Evolutionary conservation across 2,113 vertebrate genomes (phyloP), one percentile per base, ranked within the genome.

Genomic region (Phrynosoma platyrhinos): DNA sequence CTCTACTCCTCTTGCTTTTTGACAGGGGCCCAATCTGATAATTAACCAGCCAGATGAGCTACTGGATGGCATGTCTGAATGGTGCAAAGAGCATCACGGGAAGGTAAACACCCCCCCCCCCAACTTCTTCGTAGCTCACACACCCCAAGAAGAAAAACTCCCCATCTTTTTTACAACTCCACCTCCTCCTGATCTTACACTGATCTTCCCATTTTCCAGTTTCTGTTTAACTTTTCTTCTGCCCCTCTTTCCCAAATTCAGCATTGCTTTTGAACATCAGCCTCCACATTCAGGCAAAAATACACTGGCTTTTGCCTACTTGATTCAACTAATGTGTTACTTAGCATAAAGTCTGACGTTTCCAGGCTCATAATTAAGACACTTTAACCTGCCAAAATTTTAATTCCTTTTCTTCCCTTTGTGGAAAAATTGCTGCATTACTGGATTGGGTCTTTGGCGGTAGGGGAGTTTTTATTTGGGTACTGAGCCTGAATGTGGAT

Each of bases 31-130:
- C 1, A 98, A 99, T 95, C 87, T 99, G 95, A 99, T 99, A 1
- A 99, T 99, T 53, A 98, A 98, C 3, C 98, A 99, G 95, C 98
- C 98, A 1, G 97, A 98, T 4, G 96, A 98, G 91, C 95, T 99
- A 85, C 95, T 99, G 95, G 98, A 99, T 2, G 79, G 97, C 94
- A 99, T 99, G 99, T 98, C 98, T 0, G 98, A 99, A 58, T 99
- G 99, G 99, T 99, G 98, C 93, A 98, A 98, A 94, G 98, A 98
- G 91, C 99, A 99, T 62, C 99, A 99, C 47, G 98, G 98, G 30
- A 97, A 98, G 97, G 99, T 99, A 96, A 96, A 87, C 52, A 21
- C 21, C 0, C 1, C 42, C 0, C 0, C 20, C 1, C 30, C 36
- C 36, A 36, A 36, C 90, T 9, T 58, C 62, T 83, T 88, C 89